Percentiles rank a stretch among this genome's conserved stretches.
phyloP scores from a whole-genome alignment of 2,888 invertebrate species.

The Noctuana brunneofusca region DNA sequence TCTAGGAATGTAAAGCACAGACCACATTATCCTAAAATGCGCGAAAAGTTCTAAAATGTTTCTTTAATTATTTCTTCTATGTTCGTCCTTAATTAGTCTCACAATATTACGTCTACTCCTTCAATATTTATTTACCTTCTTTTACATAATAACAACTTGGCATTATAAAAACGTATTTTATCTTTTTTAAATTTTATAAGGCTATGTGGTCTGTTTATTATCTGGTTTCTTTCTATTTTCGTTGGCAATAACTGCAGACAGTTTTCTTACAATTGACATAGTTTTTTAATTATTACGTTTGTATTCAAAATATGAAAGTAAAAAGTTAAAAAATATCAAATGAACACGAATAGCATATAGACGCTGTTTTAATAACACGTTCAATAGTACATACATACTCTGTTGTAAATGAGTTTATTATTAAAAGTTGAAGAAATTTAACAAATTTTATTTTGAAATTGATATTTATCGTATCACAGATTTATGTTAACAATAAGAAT shows the following conservation, averaged over 20 bases:
- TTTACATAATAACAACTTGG: too few species aligned
- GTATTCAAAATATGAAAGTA: too few species aligned
- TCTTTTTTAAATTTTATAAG: neutral
- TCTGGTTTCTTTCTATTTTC: neutral
- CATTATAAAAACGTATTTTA: neutral
- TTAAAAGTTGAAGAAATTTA: neutral
- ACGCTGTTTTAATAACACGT: neutral
- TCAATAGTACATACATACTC: neutral
- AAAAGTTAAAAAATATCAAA: too few species aligned
- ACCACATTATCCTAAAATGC: neutral
- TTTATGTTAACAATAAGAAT: neutral
- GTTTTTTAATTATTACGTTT: neutral
- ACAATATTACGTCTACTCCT: too few species aligned
- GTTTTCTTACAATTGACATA: neutral
- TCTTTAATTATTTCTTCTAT: neutral
- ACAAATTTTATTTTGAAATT: slow-evolving; percentile 1
- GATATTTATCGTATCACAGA: slow-evolving; percentile 2
- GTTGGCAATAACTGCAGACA: neutral
- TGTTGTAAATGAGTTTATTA: neutral
- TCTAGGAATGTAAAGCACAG: slow-evolving; percentile 7
- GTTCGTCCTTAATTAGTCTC: neutral
- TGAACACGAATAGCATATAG: too few species aligned
- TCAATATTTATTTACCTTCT: too few species aligned
- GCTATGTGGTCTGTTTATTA: neutral
- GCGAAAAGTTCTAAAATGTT: neutral